Conservation (phyloP, 2,797 vertebrate genomes). For the Crypturellus tataupa region DNA sequence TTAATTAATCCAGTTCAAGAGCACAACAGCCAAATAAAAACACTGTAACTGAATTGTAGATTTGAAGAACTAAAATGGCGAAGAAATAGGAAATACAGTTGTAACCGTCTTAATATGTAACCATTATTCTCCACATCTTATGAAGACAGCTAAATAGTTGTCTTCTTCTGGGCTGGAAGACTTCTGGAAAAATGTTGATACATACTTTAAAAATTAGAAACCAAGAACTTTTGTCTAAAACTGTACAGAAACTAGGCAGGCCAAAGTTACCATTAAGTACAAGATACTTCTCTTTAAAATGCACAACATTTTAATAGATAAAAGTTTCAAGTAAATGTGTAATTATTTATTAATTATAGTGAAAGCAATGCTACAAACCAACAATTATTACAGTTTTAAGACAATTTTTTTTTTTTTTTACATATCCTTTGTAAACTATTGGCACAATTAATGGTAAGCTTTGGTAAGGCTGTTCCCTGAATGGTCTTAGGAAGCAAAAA, state of each 20-base stretch:
- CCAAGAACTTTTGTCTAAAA: not conserved
- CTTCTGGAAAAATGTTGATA: not conserved
- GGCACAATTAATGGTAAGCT: slow-evolving; percentile 45
- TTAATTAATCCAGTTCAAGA: not conserved
- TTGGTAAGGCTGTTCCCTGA: slow-evolving; percentile 57
- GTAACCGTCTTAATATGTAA: not conserved
- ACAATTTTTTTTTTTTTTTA: not conserved
- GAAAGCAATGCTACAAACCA: not conserved
- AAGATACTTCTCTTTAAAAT: not conserved
- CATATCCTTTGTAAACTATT: slow-evolving; percentile 54
- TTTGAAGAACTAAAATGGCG: not conserved
- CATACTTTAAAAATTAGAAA: not conserved
- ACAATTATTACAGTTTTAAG: slow-evolving; percentile 1
- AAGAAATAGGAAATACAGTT: not conserved
- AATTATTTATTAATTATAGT: not conserved
- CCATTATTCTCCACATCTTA: not conserved
- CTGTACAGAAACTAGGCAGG: not conserved
- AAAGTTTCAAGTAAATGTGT: not conserved
- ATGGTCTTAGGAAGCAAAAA: slow-evolving; percentile 49
- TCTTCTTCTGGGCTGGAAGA: not conserved
- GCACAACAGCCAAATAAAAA: not conserved
- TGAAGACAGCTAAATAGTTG: not conserved
- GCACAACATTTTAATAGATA: not conserved
- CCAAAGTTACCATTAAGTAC: not conserved
- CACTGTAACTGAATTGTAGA: not conserved